Evolutionary conservation across 2,888 invertebrate genomes (phyloP).

Genomic region (Meliscaeva auricollis): DNA sequence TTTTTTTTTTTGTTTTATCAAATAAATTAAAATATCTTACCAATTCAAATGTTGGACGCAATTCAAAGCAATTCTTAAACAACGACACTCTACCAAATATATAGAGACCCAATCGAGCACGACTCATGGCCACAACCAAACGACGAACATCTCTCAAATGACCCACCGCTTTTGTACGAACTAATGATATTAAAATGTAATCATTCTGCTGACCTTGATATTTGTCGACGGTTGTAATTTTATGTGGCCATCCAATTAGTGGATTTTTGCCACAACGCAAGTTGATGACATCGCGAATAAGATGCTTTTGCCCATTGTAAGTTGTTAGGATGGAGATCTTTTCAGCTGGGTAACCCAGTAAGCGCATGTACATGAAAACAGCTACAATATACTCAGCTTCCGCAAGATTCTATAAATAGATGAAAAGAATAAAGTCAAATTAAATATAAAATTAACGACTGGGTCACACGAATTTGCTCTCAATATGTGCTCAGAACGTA

Average conservation of each 20-base stretch:
- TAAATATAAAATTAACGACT: too few relatives aligned
- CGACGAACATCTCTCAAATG: slow-evolving; percentile 98
- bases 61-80: slow-evolving; percentile 98
- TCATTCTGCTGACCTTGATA: slow-evolving; percentile 99
- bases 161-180: slow-evolving; percentile 98
- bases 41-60: slow-evolving; percentile 97
- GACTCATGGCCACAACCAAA: slow-evolving; percentile 98
- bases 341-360: slow-evolving; percentile 97
- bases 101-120: slow-evolving; percentile 98
- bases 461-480: too few relatives aligned
- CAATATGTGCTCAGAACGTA: too few relatives aligned
- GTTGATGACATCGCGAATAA: slow-evolving; percentile 97
- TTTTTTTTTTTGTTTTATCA: too few relatives aligned
- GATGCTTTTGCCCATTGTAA: slow-evolving; percentile 99
- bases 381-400: slow-evolving; percentile 98
- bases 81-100: slow-evolving; percentile 96
- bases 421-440: too few relatives aligned
- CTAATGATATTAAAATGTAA: slow-evolving; percentile 97
- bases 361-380: slow-evolving; percentile 98
- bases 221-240: slow-evolving; percentile 98
- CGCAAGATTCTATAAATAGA: slow-evolving; percentile 88
- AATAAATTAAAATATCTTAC: slow-evolving; percentile 83
- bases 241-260: slow-evolving; percentile 95
- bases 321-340: slow-evolving; percentile 99
- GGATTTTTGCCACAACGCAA: slow-evolving; percentile 97